phyloP scores from a whole-genome alignment of 2,113 vertebrate species.

The Larimichthys polyactis region DNA sequence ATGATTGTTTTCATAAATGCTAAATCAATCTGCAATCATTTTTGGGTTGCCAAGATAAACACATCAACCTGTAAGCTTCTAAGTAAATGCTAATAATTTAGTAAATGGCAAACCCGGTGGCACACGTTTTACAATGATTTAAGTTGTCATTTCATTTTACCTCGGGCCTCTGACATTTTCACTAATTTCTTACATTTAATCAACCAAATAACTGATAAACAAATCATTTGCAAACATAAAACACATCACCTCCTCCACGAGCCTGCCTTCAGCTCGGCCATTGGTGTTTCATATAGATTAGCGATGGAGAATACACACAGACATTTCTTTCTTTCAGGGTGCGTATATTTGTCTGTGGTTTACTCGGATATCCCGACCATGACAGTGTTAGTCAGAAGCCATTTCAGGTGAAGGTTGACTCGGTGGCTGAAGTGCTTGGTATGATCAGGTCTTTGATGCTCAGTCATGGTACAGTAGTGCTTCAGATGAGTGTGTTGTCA shows the following conservation, averaged over 20 bases:
- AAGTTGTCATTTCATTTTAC: not conserved
- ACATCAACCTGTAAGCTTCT: too few species aligned
- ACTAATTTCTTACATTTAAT: not conserved
- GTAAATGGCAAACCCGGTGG: not conserved
- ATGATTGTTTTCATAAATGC: not conserved
- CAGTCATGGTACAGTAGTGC: not conserved
- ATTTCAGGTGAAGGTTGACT: constrained; percentile 33
- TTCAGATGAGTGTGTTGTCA: constrained; percentile 13
- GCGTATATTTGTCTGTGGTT: not conserved
- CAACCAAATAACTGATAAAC: not conserved
- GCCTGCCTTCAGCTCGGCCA: not conserved
- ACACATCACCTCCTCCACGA: not conserved
- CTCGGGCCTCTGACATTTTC: not conserved
- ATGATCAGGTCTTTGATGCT: not conserved
- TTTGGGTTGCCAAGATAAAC: not conserved
- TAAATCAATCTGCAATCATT: not conserved
- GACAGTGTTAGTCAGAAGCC: not conserved
- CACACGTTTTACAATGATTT: not conserved
- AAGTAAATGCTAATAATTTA: not conserved
- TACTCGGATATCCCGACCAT: too few species aligned
- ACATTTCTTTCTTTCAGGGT: not conserved
- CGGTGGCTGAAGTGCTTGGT: not conserved
- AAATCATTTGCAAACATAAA: not conserved
- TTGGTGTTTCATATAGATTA: not conserved
- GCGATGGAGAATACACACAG: not conserved